Conservation (phyloP, 1,140 invertebrate species). For the Bombus fervidus region DNA sequence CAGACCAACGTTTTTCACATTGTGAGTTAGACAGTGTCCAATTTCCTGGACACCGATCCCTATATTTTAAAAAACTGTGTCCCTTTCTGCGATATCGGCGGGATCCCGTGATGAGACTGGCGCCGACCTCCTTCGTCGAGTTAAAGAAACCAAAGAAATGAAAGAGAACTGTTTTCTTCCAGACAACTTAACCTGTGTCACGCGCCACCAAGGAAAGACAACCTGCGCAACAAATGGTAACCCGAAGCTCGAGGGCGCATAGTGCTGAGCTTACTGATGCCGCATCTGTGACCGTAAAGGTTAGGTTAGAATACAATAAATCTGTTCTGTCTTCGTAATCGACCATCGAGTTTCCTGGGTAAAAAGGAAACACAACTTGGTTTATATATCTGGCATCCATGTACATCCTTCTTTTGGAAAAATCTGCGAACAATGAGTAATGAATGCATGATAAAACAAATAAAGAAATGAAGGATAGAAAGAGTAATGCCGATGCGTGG, state of each 20-base stretch:
- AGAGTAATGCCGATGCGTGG: not conserved
- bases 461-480: not conserved
- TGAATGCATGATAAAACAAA: not conserved
- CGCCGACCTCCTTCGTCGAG: constrained; percentile 57
- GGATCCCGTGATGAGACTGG: constrained; percentile 35
- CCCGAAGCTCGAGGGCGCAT: constrained; percentile 13
- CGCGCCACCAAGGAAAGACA: constrained; percentile 11
- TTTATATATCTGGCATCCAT: constrained; percentile 46
- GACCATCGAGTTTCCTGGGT: not conserved
- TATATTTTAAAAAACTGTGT: not conserved
- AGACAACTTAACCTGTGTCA: constrained; percentile 35
- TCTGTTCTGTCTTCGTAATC: not conserved
- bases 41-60: constrained; percentile 37
- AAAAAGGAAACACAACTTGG: not conserved
- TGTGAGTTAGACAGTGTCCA: constrained; percentile 1
- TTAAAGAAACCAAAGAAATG: not conserved
- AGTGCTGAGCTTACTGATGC: constrained; percentile 5
- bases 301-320: not conserved
- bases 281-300: not conserved
- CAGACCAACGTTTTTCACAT: not conserved
- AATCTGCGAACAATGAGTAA: not conserved
- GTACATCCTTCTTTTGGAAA: constrained; percentile 5
- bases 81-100: constrained; percentile 23
- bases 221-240: constrained; percentile 64
- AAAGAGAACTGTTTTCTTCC: not conserved